phyloP scores from a whole-genome alignment of 2,113 vertebrate species.

The Saguinus imperator region DNA sequence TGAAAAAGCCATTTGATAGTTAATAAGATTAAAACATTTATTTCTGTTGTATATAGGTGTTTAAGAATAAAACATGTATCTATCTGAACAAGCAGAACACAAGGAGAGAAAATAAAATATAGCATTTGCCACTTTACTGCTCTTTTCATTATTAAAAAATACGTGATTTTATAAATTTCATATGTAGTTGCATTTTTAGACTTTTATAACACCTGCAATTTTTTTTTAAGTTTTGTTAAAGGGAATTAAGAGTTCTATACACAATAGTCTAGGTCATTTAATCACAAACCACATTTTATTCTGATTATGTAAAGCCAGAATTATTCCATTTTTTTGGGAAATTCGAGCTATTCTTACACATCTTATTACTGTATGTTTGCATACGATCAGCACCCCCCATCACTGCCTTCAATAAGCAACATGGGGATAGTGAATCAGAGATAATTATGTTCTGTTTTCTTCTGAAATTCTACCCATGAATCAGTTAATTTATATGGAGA shows the following conservation, averaged over 20 bases:
- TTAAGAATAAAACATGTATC: not conserved
- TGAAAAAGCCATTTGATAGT: not conserved
- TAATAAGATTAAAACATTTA: not conserved
- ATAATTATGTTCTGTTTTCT: constrained; percentile 18
- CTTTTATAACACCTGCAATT: not conserved
- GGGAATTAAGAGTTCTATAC: not conserved
- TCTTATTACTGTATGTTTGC: not conserved
- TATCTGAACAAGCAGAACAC: not conserved
- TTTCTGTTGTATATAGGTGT: not conserved
- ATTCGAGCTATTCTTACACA: not conserved
- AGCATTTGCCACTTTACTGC: not conserved
- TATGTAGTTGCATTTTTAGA: not conserved
- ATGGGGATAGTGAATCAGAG: not conserved
- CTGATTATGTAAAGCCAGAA: not conserved
- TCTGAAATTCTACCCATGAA: constrained; percentile 36
- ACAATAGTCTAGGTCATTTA: not conserved
- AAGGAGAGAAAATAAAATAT: not conserved
- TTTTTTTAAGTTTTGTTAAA: not conserved
- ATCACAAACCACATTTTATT: not conserved
- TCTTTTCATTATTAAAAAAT: not conserved
- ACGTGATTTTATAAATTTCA: not conserved
- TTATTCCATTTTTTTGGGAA: not conserved
- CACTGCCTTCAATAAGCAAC: not conserved
- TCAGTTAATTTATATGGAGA: constrained; percentile 45
- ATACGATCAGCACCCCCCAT: not conserved